Percentiles rank a stretch among this genome's conserved stretches.
Conservation (phyloP, 1,140 invertebrate genomes). For the Drosophila fuyamai region DNA sequence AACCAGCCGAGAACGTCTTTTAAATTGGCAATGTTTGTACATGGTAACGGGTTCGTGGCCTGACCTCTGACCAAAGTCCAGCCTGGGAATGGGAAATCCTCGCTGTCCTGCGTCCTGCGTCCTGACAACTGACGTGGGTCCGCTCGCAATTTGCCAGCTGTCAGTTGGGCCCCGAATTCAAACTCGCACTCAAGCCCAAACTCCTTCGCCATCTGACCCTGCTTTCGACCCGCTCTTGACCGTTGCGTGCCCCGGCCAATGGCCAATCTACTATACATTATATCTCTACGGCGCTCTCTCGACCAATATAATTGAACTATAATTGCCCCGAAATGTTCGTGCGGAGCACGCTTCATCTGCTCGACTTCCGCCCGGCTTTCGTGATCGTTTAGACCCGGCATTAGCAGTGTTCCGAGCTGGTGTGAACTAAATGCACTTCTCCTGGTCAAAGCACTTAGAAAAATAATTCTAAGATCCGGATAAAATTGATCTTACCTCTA, state of each 20-base stretch:
- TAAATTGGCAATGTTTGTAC: slow-evolving; percentile 1
- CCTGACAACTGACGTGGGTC: slow-evolving; percentile 73
- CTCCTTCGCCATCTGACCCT: slow-evolving; percentile 31
- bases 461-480: neutral
- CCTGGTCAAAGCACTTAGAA: neutral
- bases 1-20: slow-evolving; percentile 44
- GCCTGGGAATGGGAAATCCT: slow-evolving; percentile 37
- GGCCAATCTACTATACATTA: slow-evolving; percentile 13
- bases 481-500: too few species aligned
- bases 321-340: slow-evolving; percentile 66
- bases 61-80: slow-evolving; percentile 12
- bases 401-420: slow-evolving; percentile 47
- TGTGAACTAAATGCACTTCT: slow-evolving; percentile 58
- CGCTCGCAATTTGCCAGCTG: slow-evolving; percentile 64
- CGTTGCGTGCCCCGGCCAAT: slow-evolving; percentile 15
- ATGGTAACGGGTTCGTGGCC: slow-evolving; percentile 25
- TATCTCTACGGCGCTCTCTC: slow-evolving; percentile 24
- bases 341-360: slow-evolving; percentile 64
- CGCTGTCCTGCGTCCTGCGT: slow-evolving; percentile 34
- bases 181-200: slow-evolving; percentile 37
- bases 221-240: slow-evolving; percentile 34
- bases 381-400: slow-evolving; percentile 49
- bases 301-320: slow-evolving; percentile 76
- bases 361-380: slow-evolving; percentile 46
- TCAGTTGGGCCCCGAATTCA: slow-evolving; percentile 45